phyloP scores from a whole-genome alignment of 2,113 vertebrate species.

The Atrichornis clamosus region DNA sequence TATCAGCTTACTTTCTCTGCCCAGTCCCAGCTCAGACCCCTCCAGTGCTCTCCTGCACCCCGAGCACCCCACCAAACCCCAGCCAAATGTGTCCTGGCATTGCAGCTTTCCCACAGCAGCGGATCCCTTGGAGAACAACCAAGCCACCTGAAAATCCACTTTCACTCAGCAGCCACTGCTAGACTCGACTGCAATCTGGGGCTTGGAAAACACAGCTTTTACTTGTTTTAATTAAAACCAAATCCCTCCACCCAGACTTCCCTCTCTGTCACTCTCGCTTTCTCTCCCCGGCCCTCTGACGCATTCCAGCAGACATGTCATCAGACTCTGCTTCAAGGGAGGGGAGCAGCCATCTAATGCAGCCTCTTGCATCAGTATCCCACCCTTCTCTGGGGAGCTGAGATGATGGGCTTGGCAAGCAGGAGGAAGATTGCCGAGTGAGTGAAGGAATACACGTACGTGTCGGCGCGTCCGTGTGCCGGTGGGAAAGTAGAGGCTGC shows the following conservation, averaged over 20 bases:
- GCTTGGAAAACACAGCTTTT: conserved; percentile 3
- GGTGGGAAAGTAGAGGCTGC: not conserved
- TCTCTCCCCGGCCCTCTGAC: conserved; percentile 1
- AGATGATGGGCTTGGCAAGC: not conserved
- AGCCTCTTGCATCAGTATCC: not conserved
- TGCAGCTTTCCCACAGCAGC: not conserved
- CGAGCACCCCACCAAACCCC: not conserved
- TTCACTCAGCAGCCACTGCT: not conserved
- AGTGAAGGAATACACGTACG: not conserved
- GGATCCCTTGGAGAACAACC: not conserved
- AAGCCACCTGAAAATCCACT: conserved; percentile 13
- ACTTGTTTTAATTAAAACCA: conserved; percentile 61
- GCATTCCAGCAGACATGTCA: conserved; percentile 28
- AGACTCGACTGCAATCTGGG: not conserved
- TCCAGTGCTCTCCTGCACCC: not conserved
- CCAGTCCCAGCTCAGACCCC: not conserved
- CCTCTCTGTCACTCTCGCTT: not conserved
- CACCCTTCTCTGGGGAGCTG: conserved; percentile 14
- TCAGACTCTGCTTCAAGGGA: conserved; percentile 29
- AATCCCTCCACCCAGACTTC: conserved; percentile 39
- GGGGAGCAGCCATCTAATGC: not conserved
- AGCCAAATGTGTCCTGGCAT: not conserved
- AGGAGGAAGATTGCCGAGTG: not conserved
- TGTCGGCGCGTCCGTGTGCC: fast-evolving
- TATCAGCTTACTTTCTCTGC: not conserved